Conservation (phyloP, 2,113 vertebrate genomes). For the Cnemophilus loriae region DNA sequence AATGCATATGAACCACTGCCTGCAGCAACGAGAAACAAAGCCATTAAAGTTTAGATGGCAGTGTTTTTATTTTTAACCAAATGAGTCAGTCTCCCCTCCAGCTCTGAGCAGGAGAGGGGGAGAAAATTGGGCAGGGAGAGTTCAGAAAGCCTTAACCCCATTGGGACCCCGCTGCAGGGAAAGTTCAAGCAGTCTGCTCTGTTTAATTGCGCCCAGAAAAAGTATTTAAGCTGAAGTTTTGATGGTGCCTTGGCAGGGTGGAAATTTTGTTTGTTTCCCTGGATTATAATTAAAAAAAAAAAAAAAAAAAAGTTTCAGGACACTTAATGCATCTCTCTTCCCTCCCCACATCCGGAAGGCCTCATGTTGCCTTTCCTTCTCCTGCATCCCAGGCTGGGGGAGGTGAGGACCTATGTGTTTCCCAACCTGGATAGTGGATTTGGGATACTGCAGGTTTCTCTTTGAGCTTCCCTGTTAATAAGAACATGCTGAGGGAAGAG, state of each 20-base stretch:
- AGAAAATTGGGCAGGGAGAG: neutral
- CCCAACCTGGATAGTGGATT: neutral
- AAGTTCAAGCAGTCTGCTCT: neutral
- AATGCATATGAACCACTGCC: constrained; percentile 54
- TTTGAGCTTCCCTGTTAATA: neutral
- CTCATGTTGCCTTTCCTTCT: neutral
- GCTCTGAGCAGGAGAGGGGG: constrained; percentile 13
- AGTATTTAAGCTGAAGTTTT: neutral
- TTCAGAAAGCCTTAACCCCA: constrained; percentile 25
- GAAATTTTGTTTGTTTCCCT: neutral
- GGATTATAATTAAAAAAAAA: neutral
- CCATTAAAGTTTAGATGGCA: constrained; percentile 61
- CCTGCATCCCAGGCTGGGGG: neutral
- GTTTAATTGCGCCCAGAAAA: constrained; percentile 3
- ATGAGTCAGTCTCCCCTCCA: constrained; percentile 60
- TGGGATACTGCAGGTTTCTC: neutral
- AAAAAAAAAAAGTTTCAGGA: neutral
- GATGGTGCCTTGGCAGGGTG: neutral
- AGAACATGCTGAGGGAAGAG: neutral
- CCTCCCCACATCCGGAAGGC: neutral
- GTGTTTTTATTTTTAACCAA: constrained; percentile 73
- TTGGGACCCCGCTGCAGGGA: neutral
- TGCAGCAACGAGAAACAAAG: constrained; percentile 62
- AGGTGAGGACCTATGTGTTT: neutral
- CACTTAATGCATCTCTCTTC: neutral